These are phyloP conservation scores for Euzophera pinguis DNA, from an alignment of 2,888 invertebrate species.

Conservation along the genomic window DNA sequence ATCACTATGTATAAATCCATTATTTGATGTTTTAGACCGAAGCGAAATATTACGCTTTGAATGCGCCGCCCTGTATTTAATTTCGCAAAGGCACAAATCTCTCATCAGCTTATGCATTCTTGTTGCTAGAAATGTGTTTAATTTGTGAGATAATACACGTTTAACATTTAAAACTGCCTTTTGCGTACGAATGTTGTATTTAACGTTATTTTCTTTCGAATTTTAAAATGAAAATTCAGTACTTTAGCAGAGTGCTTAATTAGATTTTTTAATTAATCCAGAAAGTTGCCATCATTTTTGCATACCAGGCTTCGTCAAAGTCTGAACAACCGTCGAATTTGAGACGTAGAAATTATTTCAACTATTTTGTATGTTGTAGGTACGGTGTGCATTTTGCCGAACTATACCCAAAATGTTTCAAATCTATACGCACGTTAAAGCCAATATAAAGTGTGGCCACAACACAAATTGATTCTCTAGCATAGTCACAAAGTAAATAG, in stretches of 20 bases:
- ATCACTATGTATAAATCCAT: background rate
- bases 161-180: background rate
- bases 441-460: constrained; percentile 6
- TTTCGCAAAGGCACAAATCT: background rate
- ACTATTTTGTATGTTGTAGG: no score
- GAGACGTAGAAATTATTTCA: no score
- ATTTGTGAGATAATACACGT: background rate
- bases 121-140: background rate
- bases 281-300: no score
- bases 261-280: no score
- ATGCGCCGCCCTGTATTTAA: background rate
- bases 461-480: constrained; percentile 9
- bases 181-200: background rate
- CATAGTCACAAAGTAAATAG: background rate
- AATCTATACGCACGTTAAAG: background rate
- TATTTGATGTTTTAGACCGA: background rate
- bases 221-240: background rate
- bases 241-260: background rate
- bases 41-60: background rate
- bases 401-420: background rate
- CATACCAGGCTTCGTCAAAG: no score
- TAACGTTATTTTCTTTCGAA: background rate
- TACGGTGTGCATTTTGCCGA: background rate
- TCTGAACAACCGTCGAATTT: no score
- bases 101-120: background rate